Percentiles rank a stretch among this genome's conserved stretches.
Conservation (phyloP, 2,888 invertebrate genomes). For the Cheilosia vulpina region DNA sequence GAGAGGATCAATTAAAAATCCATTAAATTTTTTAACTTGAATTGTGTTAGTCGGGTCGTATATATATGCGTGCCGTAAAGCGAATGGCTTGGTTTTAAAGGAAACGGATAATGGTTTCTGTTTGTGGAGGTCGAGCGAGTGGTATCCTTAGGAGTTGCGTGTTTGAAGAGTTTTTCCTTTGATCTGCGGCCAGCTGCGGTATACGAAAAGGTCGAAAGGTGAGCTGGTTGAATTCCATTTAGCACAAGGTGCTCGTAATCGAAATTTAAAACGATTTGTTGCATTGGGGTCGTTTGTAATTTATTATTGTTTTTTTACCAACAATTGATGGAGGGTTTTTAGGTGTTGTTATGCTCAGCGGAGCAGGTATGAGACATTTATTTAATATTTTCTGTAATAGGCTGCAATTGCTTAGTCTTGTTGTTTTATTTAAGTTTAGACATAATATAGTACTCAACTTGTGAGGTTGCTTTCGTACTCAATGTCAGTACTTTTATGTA, state of each 20-base stretch:
- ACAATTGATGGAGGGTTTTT: not conserved
- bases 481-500: too few relatives aligned
- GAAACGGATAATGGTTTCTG: conserved; percentile 34
- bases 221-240: conserved; percentile 20
- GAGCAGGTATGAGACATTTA: too few relatives aligned
- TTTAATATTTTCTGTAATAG: too few relatives aligned
- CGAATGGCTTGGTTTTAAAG: conserved; percentile 13
- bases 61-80: conserved; percentile 29
- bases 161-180: conserved; percentile 15
- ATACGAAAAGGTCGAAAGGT: conserved; percentile 8
- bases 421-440: too few relatives aligned
- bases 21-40: conserved; percentile 26
- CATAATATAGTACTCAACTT: too few relatives aligned
- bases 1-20: conserved; percentile 38
- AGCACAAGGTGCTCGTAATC: conserved; percentile 27
- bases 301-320: not conserved
- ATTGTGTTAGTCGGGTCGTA: conserved; percentile 18
- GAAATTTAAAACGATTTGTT: not conserved
- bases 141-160: conserved; percentile 38
- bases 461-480: too few relatives aligned
- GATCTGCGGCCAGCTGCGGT: conserved; percentile 17
- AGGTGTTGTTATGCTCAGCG: not conserved
- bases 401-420: too few relatives aligned
- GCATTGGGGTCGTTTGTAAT: not conserved
- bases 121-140: not conserved